A percentile compares a stretch with the other conserved stretches of the same genome.
These are phyloP conservation scores for Clepsis dumicolana DNA, from an alignment of 2,888 invertebrate genomes.

Conservation along the genomic window DNA sequence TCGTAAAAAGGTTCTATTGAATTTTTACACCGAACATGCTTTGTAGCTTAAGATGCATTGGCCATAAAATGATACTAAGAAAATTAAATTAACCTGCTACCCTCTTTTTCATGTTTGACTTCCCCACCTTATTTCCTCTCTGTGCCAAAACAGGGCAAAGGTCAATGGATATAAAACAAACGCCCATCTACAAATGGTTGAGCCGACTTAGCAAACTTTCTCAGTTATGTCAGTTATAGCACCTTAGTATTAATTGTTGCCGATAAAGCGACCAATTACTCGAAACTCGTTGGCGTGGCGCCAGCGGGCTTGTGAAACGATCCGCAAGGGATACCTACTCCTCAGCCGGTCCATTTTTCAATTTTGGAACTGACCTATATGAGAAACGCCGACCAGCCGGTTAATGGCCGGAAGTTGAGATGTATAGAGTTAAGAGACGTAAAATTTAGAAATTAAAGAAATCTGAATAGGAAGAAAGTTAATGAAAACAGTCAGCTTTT, in stretches of 20 bases:
- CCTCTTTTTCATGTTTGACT: too few relatives aligned
- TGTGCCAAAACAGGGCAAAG: neutral
- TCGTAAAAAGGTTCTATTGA: neutral
- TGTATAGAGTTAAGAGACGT: slow-evolving; percentile 30
- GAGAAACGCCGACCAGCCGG: slow-evolving; percentile 29
- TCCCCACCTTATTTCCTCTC: too few relatives aligned
- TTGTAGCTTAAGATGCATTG: too few relatives aligned
- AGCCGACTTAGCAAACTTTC: slow-evolving; percentile 1
- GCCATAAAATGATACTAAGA: too few relatives aligned
- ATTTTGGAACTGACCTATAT: slow-evolving; percentile 40
- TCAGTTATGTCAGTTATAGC: slow-evolving; percentile 18
- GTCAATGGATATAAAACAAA: neutral
- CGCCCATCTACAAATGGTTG: neutral
- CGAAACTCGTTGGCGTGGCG: slow-evolving; percentile 29
- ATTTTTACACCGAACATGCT: neutral
- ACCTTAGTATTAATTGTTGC: slow-evolving; percentile 25
- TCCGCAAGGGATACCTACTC: slow-evolving; percentile 33
- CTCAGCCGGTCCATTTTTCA: slow-evolving; percentile 32
- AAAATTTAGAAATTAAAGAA: neutral
- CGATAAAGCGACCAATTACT: slow-evolving; percentile 37
- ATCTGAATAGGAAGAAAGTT: neutral
- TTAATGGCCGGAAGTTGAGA: slow-evolving; percentile 37
- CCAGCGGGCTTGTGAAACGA: slow-evolving; percentile 37
- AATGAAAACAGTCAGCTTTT: too few relatives aligned
- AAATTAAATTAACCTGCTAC: too few relatives aligned